Evolutionary conservation across 1,140 invertebrate genomes (phyloP).

Genomic region (Bombyx mori): DNA sequence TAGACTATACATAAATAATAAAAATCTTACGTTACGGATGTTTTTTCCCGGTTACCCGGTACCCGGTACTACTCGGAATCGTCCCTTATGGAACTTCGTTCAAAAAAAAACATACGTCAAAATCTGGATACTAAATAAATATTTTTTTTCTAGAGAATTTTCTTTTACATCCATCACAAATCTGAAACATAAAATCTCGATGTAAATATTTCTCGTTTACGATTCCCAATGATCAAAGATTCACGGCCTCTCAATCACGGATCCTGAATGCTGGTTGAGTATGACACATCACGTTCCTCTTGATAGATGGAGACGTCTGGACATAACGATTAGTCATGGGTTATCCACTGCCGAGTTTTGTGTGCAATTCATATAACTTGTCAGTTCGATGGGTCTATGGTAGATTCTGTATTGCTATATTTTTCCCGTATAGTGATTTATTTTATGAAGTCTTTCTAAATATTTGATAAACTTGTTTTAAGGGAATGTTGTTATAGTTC

Average conservation of each 20-base stretch:
- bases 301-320: slow-evolving; percentile 26
- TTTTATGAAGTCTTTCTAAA: neutral
- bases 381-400: slow-evolving; percentile 2
- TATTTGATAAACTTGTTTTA: neutral
- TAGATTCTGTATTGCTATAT: neutral
- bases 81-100: too few species aligned
- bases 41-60: too few species aligned
- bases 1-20: too few species aligned
- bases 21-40: too few species aligned
- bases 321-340: slow-evolving; percentile 26
- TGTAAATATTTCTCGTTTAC: slow-evolving; percentile 7
- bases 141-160: too few species aligned
- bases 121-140: too few species aligned
- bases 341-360: slow-evolving; percentile 10
- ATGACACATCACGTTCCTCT: slow-evolving; percentile 24
- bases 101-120: too few species aligned
- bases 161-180: too few species aligned
- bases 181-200: too few species aligned
- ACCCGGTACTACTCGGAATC: too few species aligned
- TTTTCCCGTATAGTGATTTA: neutral
- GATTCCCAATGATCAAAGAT: slow-evolving; percentile 18
- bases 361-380: slow-evolving; percentile 18
- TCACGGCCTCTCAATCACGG: slow-evolving; percentile 18
- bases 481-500: neutral
- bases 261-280: slow-evolving; percentile 15